A percentile compares a stretch with the other conserved stretches of the same genome.
Evolutionary conservation across 2,888 invertebrate genomes (phyloP).

Genomic region (Magallana nippona): DNA sequence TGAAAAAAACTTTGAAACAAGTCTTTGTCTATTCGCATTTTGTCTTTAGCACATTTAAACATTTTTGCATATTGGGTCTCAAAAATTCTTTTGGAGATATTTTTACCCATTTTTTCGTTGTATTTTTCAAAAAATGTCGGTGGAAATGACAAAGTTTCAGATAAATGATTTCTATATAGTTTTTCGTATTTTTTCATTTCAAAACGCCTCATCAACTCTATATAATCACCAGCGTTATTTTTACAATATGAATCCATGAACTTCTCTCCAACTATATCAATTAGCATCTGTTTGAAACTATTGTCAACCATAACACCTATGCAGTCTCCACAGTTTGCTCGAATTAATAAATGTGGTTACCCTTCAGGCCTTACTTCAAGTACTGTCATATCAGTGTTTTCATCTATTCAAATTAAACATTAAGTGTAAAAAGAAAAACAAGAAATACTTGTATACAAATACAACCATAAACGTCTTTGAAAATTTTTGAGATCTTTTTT

Average conservation of each 20-base stretch:
- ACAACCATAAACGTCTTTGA: not conserved
- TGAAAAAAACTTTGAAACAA: slow-evolving; percentile 53
- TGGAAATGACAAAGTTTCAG: slow-evolving; percentile 24
- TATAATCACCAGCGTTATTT: slow-evolving; percentile 52
- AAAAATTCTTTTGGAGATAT: slow-evolving; percentile 39
- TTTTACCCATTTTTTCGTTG: slow-evolving; percentile 47
- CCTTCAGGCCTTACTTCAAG: slow-evolving; percentile 42
- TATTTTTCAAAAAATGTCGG: slow-evolving; percentile 53
- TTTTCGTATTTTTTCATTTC: slow-evolving; percentile 60
- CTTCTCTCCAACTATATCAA: slow-evolving; percentile 34
- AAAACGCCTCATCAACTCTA: slow-evolving; percentile 58
- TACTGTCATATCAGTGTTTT: slow-evolving; percentile 51
- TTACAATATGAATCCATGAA: slow-evolving; percentile 45
- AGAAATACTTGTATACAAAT: not conserved
- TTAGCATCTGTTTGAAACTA: slow-evolving; percentile 43
- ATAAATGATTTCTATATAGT: not conserved
- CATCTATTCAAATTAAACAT: slow-evolving; percentile 40
- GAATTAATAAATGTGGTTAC: slow-evolving; percentile 43
- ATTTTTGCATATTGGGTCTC: slow-evolving; percentile 47
- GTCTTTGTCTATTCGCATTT: slow-evolving; percentile 53
- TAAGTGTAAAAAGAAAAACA: not conserved
- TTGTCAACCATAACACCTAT: slow-evolving; percentile 50
- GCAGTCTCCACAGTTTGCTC: slow-evolving; percentile 50
- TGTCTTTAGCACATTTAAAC: slow-evolving; percentile 50
- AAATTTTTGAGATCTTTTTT: too few species aligned